Evolutionary conservation across 2,888 invertebrate genomes (phyloP).

Genomic region (Sepioteuthis lessoniana): DNA sequence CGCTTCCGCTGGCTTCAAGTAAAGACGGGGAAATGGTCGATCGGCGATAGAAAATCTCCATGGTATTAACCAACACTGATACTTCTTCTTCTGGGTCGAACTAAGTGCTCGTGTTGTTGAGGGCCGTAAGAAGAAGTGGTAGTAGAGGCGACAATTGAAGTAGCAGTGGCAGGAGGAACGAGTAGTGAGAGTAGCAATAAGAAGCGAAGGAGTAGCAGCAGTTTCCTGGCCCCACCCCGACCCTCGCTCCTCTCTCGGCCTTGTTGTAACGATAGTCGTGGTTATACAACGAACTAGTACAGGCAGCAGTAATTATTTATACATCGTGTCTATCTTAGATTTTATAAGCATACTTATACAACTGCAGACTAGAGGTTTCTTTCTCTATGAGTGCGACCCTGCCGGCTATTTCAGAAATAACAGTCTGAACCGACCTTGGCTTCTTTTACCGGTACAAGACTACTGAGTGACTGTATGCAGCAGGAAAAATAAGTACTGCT

Average conservation of each 20-base stretch:
- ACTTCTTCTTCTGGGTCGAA: neutral
- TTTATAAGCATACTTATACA: neutral
- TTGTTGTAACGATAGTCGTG: neutral
- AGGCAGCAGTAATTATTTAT: neutral
- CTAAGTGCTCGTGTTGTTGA: neutral
- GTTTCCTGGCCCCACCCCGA: neutral
- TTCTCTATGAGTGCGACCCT: no score
- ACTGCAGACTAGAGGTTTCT: no score
- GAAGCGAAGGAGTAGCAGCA: neutral
- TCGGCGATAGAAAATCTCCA: neutral
- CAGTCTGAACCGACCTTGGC: no score
- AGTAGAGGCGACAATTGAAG: neutral
- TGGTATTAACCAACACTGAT: neutral
- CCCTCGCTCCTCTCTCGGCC: neutral
- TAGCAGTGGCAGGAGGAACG: neutral
- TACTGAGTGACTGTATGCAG: no score
- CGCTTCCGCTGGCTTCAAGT: slow-evolving; percentile 1
- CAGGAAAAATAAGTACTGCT: no score
- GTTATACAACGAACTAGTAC: neutral
- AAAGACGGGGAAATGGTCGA: slow-evolving; percentile 36
- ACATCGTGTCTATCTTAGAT: neutral
- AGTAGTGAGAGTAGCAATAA: neutral
- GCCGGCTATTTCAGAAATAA: no score
- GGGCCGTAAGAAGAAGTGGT: neutral
- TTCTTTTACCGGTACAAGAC: no score